Conservation (phyloP, 2,113 vertebrate genomes). For the Pelvicachromis taeniatus region DNA sequence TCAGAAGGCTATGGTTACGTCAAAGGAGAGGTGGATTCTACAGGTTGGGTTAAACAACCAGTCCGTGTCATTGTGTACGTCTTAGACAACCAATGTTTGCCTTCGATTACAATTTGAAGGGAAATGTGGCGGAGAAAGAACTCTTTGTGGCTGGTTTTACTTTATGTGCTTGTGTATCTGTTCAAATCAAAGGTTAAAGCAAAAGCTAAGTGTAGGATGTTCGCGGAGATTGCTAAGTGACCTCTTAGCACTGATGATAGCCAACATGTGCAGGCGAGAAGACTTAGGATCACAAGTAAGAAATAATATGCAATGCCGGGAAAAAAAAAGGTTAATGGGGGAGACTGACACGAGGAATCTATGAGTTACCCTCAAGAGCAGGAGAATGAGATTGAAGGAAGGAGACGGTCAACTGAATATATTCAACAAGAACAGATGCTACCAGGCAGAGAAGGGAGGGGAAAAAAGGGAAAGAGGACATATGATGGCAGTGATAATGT, state of each 20-base stretch:
- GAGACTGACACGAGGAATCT: neutral
- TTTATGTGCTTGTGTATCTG: neutral
- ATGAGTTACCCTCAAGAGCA: neutral
- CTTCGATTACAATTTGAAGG: neutral
- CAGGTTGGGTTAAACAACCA: neutral
- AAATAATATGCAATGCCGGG: neutral
- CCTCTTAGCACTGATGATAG: neutral
- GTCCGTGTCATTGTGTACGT: neutral
- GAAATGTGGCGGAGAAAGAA: neutral
- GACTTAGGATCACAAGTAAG: neutral
- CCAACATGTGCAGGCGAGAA: neutral
- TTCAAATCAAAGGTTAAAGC: neutral
- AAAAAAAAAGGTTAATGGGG: neutral
- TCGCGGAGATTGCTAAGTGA: neutral
- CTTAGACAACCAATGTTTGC: neutral
- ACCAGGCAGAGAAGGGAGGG: constrained; percentile 3
- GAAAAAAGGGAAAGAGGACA: neutral
- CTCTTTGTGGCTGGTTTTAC: neutral
- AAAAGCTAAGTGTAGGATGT: neutral
- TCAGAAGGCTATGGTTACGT: neutral
- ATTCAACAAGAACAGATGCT: constrained; percentile 29
- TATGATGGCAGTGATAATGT: neutral
- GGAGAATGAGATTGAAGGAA: neutral
- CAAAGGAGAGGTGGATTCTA: neutral
- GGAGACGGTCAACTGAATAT: constrained; percentile 16